phyloP scores from a whole-genome alignment of 2,797 vertebrate genomes.

The Hippocampus kuda region DNA sequence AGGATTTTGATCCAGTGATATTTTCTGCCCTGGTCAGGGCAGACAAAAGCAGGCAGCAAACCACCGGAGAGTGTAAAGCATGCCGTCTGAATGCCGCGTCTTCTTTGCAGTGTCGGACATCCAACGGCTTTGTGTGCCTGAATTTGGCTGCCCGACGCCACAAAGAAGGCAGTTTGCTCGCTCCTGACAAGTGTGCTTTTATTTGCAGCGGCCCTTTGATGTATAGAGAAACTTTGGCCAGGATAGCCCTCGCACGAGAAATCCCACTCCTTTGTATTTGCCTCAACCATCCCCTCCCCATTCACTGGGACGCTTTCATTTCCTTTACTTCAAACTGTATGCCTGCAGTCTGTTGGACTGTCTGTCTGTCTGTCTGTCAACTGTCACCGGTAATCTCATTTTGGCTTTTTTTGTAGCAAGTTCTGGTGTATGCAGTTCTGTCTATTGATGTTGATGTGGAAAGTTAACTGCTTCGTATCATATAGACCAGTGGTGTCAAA shows the following conservation, averaged over 20 bases:
- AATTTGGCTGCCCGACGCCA: constrained; percentile 68
- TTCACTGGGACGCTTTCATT: constrained; percentile 67
- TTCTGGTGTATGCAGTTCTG: neutral
- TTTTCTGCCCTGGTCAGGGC: constrained; percentile 67
- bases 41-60: constrained; percentile 64
- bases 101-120: constrained; percentile 77
- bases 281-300: constrained; percentile 67
- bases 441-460: neutral
- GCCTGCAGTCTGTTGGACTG: constrained; percentile 55
- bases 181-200: constrained; percentile 76
- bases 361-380: constrained; percentile 64
- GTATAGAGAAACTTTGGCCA: constrained; percentile 71
- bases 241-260: constrained; percentile 70
- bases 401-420: constrained; percentile 18
- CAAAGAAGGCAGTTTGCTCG: constrained; percentile 77
- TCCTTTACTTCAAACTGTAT: constrained; percentile 66
- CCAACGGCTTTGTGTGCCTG: constrained; percentile 69
- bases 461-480: too few relatives aligned
- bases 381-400: constrained; percentile 50
- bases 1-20: constrained; percentile 76
- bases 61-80: constrained; percentile 69
- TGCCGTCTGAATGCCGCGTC: constrained; percentile 74
- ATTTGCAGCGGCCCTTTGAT: constrained; percentile 71
- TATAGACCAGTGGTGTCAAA: too few relatives aligned
- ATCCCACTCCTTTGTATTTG: constrained; percentile 73